Evolutionary conservation across 2,888 invertebrate genomes (phyloP).

Genomic region (Latheticus oryzae): DNA sequence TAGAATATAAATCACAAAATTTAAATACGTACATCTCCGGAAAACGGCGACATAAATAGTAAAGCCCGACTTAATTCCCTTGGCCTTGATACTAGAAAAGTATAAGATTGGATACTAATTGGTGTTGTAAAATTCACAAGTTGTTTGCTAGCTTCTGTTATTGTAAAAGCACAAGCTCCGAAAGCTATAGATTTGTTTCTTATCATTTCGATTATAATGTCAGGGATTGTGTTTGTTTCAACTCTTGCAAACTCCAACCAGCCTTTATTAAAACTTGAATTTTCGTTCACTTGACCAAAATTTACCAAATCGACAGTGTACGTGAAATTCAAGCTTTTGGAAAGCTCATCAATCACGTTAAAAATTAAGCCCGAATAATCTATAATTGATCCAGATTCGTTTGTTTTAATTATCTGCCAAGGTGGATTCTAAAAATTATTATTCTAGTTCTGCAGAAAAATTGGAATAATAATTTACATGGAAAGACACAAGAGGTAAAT

Average conservation of each 20-base stretch:
- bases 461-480: slow-evolving; percentile 73
- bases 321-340: slow-evolving; percentile 84
- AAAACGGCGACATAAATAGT: slow-evolving; percentile 86
- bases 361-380: slow-evolving; percentile 80
- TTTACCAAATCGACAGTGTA: slow-evolving; percentile 65
- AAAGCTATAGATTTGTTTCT: slow-evolving; percentile 68
- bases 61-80: slow-evolving; percentile 84
- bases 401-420: slow-evolving; percentile 80
- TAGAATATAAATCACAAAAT: too few species aligned
- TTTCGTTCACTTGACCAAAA: slow-evolving; percentile 16
- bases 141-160: slow-evolving; percentile 67
- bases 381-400: slow-evolving; percentile 70
- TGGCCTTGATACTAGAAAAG: slow-evolving; percentile 83
- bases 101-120: slow-evolving; percentile 82
- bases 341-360: slow-evolving; percentile 81
- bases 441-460: background rate
- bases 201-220: slow-evolving; percentile 67
- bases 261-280: slow-evolving; percentile 45
- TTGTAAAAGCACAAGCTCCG: slow-evolving; percentile 72
- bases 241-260: slow-evolving; percentile 51
- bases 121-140: slow-evolving; percentile 82
- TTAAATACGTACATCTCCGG: slow-evolving; percentile 71
- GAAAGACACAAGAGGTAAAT: slow-evolving; percentile 78
- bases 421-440: slow-evolving; percentile 79
- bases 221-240: slow-evolving; percentile 58